Evolutionary conservation across 2,113 vertebrate species (phyloP).

Genomic region (Salvelinus namaycush): DNA sequence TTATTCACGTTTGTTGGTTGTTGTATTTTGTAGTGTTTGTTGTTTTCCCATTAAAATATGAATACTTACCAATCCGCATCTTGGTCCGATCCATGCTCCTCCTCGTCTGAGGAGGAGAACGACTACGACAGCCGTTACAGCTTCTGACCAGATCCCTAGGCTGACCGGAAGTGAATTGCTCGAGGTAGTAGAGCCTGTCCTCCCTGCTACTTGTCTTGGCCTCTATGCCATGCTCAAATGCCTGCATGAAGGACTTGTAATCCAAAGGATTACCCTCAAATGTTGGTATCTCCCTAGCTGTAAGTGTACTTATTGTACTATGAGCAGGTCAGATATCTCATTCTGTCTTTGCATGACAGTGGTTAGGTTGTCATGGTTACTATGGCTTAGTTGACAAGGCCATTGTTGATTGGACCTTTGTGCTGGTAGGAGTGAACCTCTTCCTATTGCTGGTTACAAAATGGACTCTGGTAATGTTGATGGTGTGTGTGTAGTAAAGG

Average conservation of each 20-base stretch:
- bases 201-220: not conserved
- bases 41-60: no score
- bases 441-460: not conserved
- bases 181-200: slow-evolving; percentile 13
- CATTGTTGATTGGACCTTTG: no score
- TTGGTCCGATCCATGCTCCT: no score
- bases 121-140: no score
- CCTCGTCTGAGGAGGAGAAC: no score
- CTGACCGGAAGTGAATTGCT: slow-evolving; percentile 12
- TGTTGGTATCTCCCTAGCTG: not conserved
- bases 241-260: slow-evolving; percentile 14
- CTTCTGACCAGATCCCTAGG: slow-evolving; percentile 20
- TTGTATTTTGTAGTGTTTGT: no score
- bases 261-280: slow-evolving; percentile 22
- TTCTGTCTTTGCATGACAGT: slow-evolving; percentile 2
- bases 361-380: not conserved
- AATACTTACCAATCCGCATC: no score
- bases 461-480: not conserved
- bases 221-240: slow-evolving; percentile 19
- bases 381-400: no score
- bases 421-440: no score
- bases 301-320: slow-evolving; percentile 1
- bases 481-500: not conserved
- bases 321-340: not conserved
- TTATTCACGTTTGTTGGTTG: no score